Evolutionary conservation across 1,140 invertebrate genomes (phyloP), one percentile per base, ranked within the genome.

Genomic region (Euschistus heros): DNA sequence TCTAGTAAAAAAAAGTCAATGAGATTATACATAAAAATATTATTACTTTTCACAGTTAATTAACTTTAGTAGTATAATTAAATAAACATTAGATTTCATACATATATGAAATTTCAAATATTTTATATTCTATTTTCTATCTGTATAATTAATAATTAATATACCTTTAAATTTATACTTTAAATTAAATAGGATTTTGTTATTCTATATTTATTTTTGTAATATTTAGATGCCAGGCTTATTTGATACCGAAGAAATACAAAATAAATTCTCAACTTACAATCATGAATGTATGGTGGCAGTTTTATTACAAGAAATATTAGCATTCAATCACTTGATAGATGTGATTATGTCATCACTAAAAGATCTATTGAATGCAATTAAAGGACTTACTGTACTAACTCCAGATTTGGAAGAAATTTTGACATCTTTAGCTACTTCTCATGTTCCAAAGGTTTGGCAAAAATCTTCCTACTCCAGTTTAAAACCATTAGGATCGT

Each of bases 201-300:
- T n/a, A n/a, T n/a, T 14, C 7, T 61, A 17, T 42, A 20, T 62
- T 17, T 24, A 47, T 24, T 18, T 54, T 24, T 33, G 15, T 18
- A 24, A 61, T 47, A 62, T 68, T n/a, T 62, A 70, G 71, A 76
- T 94, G 65, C 91, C 91, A 0, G 10, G 73, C 0, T 74, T 80
- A 59, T 94, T 89, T 75, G 86, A 94, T 73, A 78, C 89, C 10
- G 88, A 89, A 73, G 75, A 71, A 26, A 84, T 84, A 0, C 77
- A 83, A 69, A 76, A 80, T 67, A 84, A 82, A 69, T 94, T 83
- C 76, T 92, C 92, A 0, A 86, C 90, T 0, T 81, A 82, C 55
- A 94, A 95, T 72, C 82, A 55, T 59, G 89, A 95, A 79, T 94
- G 91, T 0, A 93, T 95, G 91, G 96, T 95, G 73, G 94, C 91